Conservation (phyloP, 1,140 invertebrate genomes). For the Drosophila littoralis region DNA sequence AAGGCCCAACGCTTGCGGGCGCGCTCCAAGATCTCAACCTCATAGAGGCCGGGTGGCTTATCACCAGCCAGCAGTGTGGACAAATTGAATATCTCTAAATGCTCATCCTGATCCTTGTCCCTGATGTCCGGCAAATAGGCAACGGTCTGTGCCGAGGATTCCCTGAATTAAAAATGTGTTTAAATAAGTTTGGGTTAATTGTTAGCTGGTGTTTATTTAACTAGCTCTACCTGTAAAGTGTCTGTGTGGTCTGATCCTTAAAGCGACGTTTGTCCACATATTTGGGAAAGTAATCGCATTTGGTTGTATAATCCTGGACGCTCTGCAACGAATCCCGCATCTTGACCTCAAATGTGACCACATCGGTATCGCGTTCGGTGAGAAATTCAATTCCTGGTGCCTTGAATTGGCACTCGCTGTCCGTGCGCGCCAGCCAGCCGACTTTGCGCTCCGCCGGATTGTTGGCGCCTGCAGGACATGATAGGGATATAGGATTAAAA, state of each 20-base stretch:
- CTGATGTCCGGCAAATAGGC: constrained; percentile 87
- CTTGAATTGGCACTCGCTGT: constrained; percentile 62
- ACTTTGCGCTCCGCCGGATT: constrained; percentile 54
- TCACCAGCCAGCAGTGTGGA: constrained; percentile 55
- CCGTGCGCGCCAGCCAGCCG: constrained; percentile 54
- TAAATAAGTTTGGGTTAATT: neutral
- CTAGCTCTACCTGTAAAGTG: constrained; percentile 63
- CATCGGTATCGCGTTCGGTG: constrained; percentile 16
- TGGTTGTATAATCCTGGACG: constrained; percentile 41
- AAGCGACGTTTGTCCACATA: constrained; percentile 39
- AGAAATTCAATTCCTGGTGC: constrained; percentile 58
- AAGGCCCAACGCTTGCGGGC: constrained; percentile 77
- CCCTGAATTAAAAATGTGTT: constrained; percentile 68
- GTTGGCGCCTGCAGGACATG: constrained; percentile 44
- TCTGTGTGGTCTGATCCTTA: constrained; percentile 67
- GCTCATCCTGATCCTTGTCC: constrained; percentile 55
- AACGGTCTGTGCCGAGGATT: constrained; percentile 90
- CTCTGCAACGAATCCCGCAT: constrained; percentile 30
- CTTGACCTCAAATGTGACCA: constrained; percentile 52
- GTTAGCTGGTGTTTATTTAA: too few relatives aligned
- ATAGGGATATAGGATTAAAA: too few relatives aligned
- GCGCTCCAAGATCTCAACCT: constrained; percentile 75
- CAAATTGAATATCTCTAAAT: constrained; percentile 68
- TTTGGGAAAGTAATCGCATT: constrained; percentile 60
- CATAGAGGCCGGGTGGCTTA: constrained; percentile 67